phyloP scores from a whole-genome alignment of 30 jellyfish, hydroid and myxozoan species.

The Cassiopea andromeda region DNA sequence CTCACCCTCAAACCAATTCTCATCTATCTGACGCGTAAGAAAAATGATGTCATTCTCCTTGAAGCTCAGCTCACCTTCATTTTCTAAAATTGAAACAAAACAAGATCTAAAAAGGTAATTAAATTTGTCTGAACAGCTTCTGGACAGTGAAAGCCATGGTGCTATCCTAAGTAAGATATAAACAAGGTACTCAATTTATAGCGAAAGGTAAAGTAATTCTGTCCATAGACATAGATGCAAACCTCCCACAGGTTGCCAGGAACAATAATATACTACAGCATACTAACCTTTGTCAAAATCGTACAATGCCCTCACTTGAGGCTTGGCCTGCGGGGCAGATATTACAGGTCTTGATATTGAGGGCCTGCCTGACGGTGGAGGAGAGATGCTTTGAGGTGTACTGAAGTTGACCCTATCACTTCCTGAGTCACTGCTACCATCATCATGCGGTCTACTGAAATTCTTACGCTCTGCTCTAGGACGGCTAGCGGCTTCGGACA shows the following conservation, averaged over 20 bases:
- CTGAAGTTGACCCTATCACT: conserved; percentile 72
- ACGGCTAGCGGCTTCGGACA: conserved; percentile 93
- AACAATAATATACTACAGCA: not conserved
- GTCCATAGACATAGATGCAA: too few relatives aligned
- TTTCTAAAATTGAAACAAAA: conserved; percentile 64
- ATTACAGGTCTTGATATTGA: conserved; percentile 54
- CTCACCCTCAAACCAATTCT: conserved; percentile 96
- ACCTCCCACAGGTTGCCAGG: too few relatives aligned
- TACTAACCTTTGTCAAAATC: conserved; percentile 94
- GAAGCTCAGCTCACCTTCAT: conserved; percentile 93
- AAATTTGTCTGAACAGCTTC: not conserved
- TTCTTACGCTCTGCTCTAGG: conserved; percentile 90
- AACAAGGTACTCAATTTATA: too few relatives aligned
- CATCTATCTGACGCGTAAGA: conserved; percentile 89
- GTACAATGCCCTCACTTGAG: conserved; percentile 85
- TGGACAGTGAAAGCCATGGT: too few relatives aligned
- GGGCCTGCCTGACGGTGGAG: conserved; percentile 63
- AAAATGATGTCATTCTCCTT: conserved; percentile 86
- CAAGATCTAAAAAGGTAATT: not conserved
- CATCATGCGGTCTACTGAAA: conserved; percentile 62
- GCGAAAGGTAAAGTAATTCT: too few relatives aligned
- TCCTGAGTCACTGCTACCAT: conserved; percentile 73
- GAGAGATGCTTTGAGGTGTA: conserved; percentile 59
- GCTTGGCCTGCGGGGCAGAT: conserved; percentile 69
- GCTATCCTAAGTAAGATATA: too few relatives aligned